A percentile compares a stretch with the other conserved stretches of the same genome.
These are phyloP conservation scores for Labeo calbasu DNA, from an alignment of 2,797 vertebrate genomes.

Conservation along the genomic window DNA sequence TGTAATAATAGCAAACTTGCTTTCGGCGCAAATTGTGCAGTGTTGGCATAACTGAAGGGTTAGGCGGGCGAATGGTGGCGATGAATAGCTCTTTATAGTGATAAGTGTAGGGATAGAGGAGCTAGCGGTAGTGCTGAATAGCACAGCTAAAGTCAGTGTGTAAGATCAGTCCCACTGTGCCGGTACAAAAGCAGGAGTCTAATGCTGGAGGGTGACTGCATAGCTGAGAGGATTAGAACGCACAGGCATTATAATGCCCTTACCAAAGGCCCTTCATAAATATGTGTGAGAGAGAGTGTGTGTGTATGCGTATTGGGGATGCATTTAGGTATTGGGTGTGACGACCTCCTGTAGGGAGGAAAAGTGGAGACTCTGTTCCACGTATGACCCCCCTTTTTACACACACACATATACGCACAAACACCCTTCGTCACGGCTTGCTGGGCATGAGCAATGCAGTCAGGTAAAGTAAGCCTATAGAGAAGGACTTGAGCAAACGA, in stretches of 20 bases:
- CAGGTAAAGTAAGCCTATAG: conserved; percentile 56
- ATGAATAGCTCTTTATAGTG: conserved; percentile 48
- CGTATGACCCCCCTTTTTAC: conserved; percentile 5
- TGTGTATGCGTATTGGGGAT: conserved; percentile 47
- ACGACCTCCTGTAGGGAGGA: conserved; percentile 57
- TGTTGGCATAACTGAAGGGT: conserved; percentile 47
- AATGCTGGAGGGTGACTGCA: conserved; percentile 56
- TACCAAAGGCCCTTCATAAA: conserved; percentile 54
- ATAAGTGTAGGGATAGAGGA: conserved; percentile 46
- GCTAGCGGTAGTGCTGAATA: conserved; percentile 43
- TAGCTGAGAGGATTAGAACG: conserved; percentile 62
- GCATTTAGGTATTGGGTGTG: conserved; percentile 61
- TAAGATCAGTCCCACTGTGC: conserved; percentile 61
- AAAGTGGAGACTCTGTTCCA: conserved; percentile 60
- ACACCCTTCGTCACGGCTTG: conserved; percentile 52
- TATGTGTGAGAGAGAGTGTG: conserved; percentile 39
- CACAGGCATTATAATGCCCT: conserved; percentile 49
- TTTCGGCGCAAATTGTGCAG: conserved; percentile 41
- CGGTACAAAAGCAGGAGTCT: conserved; percentile 54
- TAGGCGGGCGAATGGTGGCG: conserved; percentile 35
- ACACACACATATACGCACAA: conserved; percentile 41
- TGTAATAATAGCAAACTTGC: conserved; percentile 44
- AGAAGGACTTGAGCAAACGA: conserved; percentile 13
- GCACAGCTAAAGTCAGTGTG: conserved; percentile 60
- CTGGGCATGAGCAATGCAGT: conserved; percentile 57